phyloP scores from a whole-genome alignment of 2,797 vertebrate species.

The Danio choprae region DNA sequence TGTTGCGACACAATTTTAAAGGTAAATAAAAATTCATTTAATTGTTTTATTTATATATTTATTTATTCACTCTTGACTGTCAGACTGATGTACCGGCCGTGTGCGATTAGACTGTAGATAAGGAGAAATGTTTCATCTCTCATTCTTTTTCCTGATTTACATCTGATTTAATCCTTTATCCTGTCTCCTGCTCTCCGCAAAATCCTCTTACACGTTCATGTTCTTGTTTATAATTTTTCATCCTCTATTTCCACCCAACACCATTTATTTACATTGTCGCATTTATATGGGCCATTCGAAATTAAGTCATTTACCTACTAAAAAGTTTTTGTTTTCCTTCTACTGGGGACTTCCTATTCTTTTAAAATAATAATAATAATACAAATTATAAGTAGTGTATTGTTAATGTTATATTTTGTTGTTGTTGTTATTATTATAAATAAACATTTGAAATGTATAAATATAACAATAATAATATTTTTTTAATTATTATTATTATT shows the following conservation, averaged over 20 bases:
- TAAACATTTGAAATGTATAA: too few relatives aligned
- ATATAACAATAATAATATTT: too few relatives aligned
- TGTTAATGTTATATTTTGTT: background rate
- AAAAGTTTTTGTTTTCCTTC: too few relatives aligned
- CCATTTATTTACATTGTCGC: background rate
- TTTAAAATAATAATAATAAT: background rate
- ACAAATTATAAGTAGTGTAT: background rate
- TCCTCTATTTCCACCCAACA: slow-evolving; percentile 24
- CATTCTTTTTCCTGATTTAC: slow-evolving; percentile 41
- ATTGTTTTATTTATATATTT: background rate
- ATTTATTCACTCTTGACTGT: background rate
- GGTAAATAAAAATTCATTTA: background rate
- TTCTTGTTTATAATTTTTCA: slow-evolving; percentile 52
- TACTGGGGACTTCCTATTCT: background rate
- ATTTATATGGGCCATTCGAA: background rate
- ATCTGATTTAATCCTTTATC: slow-evolving; percentile 55
- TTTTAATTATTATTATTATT: background rate
- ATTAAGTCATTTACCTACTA: background rate
- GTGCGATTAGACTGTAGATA: slow-evolving; percentile 19
- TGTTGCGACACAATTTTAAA: background rate
- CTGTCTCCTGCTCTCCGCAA: slow-evolving; percentile 49
- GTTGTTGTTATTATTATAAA: too few relatives aligned
- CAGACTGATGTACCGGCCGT: background rate
- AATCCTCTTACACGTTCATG: slow-evolving; percentile 59
- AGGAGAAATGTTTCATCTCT: slow-evolving; percentile 23